Conservation (phyloP, 2,797 vertebrate genomes). For the Steatocranus sp. region DNA sequence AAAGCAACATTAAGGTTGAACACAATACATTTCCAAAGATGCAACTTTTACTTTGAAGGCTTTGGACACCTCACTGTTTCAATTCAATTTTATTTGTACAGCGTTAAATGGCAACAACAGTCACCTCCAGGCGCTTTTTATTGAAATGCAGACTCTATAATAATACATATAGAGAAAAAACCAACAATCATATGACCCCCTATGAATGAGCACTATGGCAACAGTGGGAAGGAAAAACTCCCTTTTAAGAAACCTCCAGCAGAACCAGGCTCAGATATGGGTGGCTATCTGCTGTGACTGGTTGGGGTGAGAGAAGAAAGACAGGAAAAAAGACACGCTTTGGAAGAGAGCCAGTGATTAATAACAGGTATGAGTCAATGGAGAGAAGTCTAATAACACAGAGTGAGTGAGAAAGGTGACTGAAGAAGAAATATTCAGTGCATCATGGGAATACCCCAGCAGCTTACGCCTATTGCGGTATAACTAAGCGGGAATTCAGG, state of each 20-base stretch:
- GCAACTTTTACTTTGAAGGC: not conserved
- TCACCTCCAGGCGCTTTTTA: fast-evolving
- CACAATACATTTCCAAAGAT: not conserved
- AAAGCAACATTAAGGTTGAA: not conserved
- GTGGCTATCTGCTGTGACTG: not conserved
- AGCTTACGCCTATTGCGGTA: not conserved
- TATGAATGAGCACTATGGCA: fast-evolving
- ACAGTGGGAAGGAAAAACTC: not conserved
- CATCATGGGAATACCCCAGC: not conserved
- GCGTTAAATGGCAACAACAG: not conserved
- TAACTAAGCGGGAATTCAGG: not conserved
- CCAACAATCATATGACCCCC: not conserved
- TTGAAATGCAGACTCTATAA: not conserved
- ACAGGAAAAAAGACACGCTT: not conserved
- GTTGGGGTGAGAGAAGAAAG: not conserved
- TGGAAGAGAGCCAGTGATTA: not conserved
- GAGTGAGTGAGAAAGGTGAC: not conserved
- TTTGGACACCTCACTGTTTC: not conserved
- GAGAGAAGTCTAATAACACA: not conserved
- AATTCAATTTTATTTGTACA: not conserved
- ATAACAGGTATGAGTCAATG: not conserved
- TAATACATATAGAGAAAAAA: not conserved
- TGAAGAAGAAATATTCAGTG: not conserved
- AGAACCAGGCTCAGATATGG: not conserved
- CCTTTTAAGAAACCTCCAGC: not conserved